Base-by-base conservation (phyloP, 2,888 invertebrate genomes). In the Lacanobia oleracea region DNA sequence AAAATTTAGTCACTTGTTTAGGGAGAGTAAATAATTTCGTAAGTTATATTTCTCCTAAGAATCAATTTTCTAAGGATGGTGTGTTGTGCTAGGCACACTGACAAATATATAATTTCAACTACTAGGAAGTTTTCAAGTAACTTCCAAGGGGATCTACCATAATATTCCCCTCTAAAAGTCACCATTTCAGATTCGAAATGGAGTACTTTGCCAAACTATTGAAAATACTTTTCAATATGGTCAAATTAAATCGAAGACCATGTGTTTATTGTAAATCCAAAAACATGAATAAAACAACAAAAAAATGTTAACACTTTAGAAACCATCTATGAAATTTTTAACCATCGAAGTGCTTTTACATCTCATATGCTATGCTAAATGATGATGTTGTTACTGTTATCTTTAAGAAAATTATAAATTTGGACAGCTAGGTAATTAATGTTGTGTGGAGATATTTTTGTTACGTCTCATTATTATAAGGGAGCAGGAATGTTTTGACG, bases 31-130 rank as follows among this genome's bases (percentile, higher is more conserved):
- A 87, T 88, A 89, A 88, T 87, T 90, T 88, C 86, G 82, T 91
- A 91, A 91, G 90, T 88, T 87, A 85, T 85, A 88, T 89, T 91
- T 91, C 89, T 91, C 90, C 84, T 92, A 92, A 92, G 92, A 89
- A 89, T 91, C 89, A 90, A 90, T 86, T 90, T 87, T 88, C 79
- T 86, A 83, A 72, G 75, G 82, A 87, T 84, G 77, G 81, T 86
- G 87, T 84, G 81, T 81, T 81, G 84, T 87, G 83, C 80, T 72
- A 73, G 71, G 77, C 79, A 84, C 78, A 85, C 81, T 76, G 74
- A 83, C 75, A 77, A 78, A 73, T 70, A 67, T 75, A 65, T 84
- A 79, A 85, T 73, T 85, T 75, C 62, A 75, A 82, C 62, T 59
- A 63, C 64, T 54, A 67, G 57, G 75, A 79, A 75, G 77, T 81